phyloP scores from a whole-genome alignment of 2,797 vertebrate species.

The Decapterus maruadsi region DNA sequence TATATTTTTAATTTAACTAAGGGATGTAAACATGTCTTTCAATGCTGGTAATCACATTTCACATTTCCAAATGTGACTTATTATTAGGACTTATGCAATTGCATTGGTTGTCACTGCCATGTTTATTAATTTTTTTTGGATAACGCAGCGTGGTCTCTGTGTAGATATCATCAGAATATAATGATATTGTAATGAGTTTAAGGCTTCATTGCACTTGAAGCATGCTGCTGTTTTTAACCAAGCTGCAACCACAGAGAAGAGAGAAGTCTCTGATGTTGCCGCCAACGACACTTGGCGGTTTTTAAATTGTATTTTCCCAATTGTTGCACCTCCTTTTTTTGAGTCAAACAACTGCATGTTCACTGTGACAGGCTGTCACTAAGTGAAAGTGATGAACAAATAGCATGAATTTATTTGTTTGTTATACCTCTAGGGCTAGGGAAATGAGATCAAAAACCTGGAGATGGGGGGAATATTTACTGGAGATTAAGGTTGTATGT shows the following conservation, averaged over 20 bases:
- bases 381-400: conserved; percentile 7
- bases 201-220: conserved; percentile 33
- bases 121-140: conserved; percentile 23
- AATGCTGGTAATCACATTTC: conserved; percentile 6
- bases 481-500: conserved; percentile 9
- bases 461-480: conserved; percentile 13
- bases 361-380: not conserved
- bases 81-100: not conserved
- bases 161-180: conserved; percentile 5
- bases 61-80: not conserved
- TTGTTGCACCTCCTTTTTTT: not conserved
- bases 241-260: conserved; percentile 18
- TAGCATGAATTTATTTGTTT: conserved; percentile 8
- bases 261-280: conserved; percentile 18
- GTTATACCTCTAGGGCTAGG: not conserved
- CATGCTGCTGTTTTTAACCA: conserved; percentile 17
- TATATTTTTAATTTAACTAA: not conserved
- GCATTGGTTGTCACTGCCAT: not conserved
- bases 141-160: conserved; percentile 10
- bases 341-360: conserved; percentile 7
- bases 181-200: conserved; percentile 32
- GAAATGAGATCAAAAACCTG: conserved; percentile 4
- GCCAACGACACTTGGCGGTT: not conserved
- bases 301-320: not conserved
- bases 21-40: not conserved